Percentiles rank a stretch among this genome's conserved stretches.
Evolutionary conservation across 2,113 vertebrate species (phyloP).

Genomic region (Seriola rivoliana): DNA sequence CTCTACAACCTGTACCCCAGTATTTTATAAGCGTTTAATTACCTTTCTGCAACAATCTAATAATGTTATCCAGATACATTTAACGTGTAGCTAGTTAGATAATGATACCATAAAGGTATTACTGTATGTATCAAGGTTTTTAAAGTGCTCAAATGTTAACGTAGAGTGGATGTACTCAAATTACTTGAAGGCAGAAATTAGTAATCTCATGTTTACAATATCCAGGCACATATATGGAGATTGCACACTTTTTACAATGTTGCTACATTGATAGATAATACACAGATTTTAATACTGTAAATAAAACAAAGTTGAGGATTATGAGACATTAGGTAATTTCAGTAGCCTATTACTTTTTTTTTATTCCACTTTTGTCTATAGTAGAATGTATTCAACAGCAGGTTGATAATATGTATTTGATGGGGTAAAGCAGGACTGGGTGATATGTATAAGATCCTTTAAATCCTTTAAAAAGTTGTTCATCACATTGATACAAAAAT

Average conservation of each 20-base stretch:
- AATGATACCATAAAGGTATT: background rate
- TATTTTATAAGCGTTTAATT: too few relatives aligned
- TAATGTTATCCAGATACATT: background rate
- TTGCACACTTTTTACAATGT: background rate
- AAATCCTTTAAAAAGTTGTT: too few relatives aligned
- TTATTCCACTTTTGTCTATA: background rate
- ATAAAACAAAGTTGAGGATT: background rate
- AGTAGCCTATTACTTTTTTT: background rate
- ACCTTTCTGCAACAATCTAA: background rate
- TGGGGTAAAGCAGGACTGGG: too few relatives aligned
- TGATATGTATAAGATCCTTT: background rate
- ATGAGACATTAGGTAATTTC: background rate
- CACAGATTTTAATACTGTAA: background rate
- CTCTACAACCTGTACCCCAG: too few relatives aligned
- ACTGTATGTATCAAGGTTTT: background rate
- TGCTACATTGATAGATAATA: too few relatives aligned
- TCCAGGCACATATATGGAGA: background rate
- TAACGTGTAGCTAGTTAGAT: background rate
- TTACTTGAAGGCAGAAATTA: background rate
- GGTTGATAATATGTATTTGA: background rate
- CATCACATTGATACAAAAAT: background rate
- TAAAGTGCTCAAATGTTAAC: background rate
- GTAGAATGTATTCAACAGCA: background rate
- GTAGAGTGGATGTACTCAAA: background rate
- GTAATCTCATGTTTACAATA: background rate